These are phyloP conservation scores for Laupala kohalensis DNA, from an alignment of 1,140 invertebrate species.

Conservation along the genomic window DNA sequence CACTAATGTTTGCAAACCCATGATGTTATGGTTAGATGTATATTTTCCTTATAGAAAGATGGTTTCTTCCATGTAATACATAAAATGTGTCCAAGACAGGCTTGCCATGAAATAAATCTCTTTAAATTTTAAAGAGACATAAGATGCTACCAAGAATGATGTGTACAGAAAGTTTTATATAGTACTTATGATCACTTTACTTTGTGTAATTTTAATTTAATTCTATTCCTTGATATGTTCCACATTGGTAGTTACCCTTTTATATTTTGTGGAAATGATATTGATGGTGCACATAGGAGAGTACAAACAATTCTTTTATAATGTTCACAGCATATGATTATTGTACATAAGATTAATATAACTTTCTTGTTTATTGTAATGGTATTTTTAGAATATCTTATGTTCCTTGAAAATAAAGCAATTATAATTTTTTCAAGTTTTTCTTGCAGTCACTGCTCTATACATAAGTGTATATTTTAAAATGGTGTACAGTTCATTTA, in stretches of 20 bases:
- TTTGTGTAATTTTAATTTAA: no score
- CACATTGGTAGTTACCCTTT: not conserved
- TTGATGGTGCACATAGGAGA: slow-evolving; percentile 14
- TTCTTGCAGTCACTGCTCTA: not conserved
- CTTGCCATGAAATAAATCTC: not conserved
- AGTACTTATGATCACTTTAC: no score
- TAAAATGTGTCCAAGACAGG: not conserved
- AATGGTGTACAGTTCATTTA: slow-evolving; percentile 1
- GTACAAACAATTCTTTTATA: slow-evolving; percentile 11
- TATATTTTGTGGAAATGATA: not conserved
- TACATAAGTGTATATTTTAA: not conserved
- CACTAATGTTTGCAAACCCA: no score
- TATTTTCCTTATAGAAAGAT: no score
- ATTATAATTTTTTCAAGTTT: not conserved
- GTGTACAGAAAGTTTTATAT: not conserved
- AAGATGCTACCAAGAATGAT: not conserved
- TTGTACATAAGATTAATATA: slow-evolving; percentile 8
- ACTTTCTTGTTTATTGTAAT: not conserved
- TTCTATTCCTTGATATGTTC: no score
- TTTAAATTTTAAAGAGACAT: not conserved
- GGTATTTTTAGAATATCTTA: not conserved
- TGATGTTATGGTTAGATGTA: no score
- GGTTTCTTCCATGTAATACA: no score
- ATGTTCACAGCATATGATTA: not conserved
- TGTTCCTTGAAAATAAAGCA: not conserved